Evolutionary conservation across 2,888 invertebrate species (phyloP).

Genomic region (Drosophila nr. perissopoda): DNA sequence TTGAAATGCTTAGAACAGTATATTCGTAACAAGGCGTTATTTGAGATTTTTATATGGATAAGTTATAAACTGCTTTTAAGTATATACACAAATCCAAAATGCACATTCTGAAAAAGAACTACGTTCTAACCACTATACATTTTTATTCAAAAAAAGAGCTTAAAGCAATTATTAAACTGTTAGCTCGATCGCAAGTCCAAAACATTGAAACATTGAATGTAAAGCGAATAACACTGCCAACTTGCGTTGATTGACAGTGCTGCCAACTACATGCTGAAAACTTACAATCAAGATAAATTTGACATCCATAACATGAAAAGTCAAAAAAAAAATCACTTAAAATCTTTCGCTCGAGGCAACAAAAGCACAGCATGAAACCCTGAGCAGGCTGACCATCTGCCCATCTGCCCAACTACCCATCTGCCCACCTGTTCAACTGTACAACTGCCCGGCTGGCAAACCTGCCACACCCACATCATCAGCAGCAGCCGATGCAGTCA

Average conservation of each 20-base stretch:
- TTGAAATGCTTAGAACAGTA: not conserved
- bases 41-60: not conserved
- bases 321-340: constrained; percentile 60
- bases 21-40: not conserved
- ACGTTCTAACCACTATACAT: not conserved
- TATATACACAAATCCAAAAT: not conserved
- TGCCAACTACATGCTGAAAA: constrained; percentile 51
- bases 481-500: constrained; percentile 44
- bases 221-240: constrained; percentile 12
- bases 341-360: constrained; percentile 57
- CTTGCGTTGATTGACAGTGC: constrained; percentile 36
- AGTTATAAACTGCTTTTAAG: not conserved
- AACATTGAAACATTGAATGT: not conserved
- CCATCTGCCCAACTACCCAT: constrained; percentile 10
- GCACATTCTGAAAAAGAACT: not conserved
- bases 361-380: constrained; percentile 64
- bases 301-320: constrained; percentile 48
- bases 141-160: not conserved
- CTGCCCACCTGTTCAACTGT: constrained; percentile 16
- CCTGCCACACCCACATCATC: constrained; percentile 45
- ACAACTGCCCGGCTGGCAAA: constrained; percentile 6
- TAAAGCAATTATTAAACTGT: not conserved
- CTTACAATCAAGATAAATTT: constrained; percentile 49
- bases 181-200: not conserved
- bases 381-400: constrained; percentile 37